A percentile compares a stretch with the other conserved stretches of the same genome.
Conservation (phyloP, 2,113 vertebrate species). For the Eubucco bourcierii region DNA sequence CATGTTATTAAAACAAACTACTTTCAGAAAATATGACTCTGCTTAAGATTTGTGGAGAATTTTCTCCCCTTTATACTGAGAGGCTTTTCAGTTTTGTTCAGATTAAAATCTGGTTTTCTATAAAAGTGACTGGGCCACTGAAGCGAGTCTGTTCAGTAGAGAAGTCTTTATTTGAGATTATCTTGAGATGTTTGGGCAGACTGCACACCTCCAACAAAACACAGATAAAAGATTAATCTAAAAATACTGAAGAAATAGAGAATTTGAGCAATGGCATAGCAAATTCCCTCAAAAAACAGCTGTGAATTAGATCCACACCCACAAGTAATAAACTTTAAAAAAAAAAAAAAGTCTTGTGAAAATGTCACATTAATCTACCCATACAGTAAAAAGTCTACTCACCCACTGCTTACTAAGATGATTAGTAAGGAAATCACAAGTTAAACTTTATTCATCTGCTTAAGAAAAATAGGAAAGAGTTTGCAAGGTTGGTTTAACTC, state of each 20-base stretch:
- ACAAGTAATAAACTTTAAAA: constrained; percentile 45
- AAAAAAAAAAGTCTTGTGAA: constrained; percentile 8
- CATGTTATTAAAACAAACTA: background rate
- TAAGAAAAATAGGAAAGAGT: constrained; percentile 63
- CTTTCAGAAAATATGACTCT: background rate
- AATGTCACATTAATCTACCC: constrained; percentile 60
- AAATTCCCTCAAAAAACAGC: constrained; percentile 23
- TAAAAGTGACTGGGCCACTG: background rate
- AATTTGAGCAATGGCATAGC: constrained; percentile 15
- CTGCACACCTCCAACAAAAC: background rate
- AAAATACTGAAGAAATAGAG: constrained; percentile 1
- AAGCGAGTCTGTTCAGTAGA: background rate
- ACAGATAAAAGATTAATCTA: background rate
- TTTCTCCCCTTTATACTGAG: background rate
- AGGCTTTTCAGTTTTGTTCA: background rate
- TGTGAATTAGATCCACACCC: constrained; percentile 53
- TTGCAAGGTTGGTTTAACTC: constrained; percentile 64
- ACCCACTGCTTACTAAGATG: constrained; percentile 64
- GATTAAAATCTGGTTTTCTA: background rate
- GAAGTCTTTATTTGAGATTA: background rate
- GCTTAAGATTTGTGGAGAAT: background rate
- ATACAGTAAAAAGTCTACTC: constrained; percentile 50
- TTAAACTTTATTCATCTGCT: constrained; percentile 67
- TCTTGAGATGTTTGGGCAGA: background rate
- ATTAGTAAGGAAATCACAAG: constrained; percentile 71